Evolutionary conservation across 1,140 invertebrate species (phyloP).

Genomic region (Nymphalis io): DNA sequence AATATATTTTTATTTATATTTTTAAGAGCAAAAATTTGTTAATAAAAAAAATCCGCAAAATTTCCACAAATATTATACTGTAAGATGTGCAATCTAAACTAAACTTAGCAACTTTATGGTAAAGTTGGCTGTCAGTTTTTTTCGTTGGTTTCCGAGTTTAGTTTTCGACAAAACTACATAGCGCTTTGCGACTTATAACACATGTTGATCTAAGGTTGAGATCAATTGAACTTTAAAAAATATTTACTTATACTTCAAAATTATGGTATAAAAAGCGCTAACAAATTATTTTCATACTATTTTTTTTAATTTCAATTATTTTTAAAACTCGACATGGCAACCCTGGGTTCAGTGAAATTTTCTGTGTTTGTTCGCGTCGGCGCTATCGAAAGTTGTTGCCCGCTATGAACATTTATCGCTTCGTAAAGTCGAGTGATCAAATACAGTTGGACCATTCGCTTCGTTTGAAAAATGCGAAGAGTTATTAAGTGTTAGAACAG

Average conservation of each 20-base stretch:
- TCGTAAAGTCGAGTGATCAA: conserved; percentile 14
- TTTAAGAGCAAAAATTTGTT: too few species aligned
- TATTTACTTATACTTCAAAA: not conserved
- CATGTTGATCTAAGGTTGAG: conserved; percentile 8
- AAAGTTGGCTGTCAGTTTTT: conserved; percentile 19
- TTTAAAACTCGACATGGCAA: not conserved
- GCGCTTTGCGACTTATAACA: conserved; percentile 5
- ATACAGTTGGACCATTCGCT: not conserved
- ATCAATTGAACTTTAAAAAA: not conserved
- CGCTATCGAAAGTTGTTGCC: conserved; percentile 15
- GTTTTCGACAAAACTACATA: conserved; percentile 23
- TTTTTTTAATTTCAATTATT: not conserved
- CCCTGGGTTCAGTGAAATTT: not conserved
- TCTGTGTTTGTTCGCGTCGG: not conserved
- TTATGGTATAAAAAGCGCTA: not conserved
- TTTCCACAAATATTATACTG: conserved; percentile 19
- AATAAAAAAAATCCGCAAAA: conserved; percentile 9
- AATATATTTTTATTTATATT: too few species aligned
- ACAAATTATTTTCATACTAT: too few species aligned
- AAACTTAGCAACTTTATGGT: conserved; percentile 23
- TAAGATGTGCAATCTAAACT: conserved; percentile 25
- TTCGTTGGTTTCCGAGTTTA: conserved; percentile 15
- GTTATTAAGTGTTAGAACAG: not conserved
- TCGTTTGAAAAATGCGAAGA: not conserved
- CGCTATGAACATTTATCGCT: conserved; percentile 17